Evolutionary conservation across 2,888 invertebrate species (phyloP), one percentile per base, ranked within the genome.

Genomic region (Orthosia cruda): DNA sequence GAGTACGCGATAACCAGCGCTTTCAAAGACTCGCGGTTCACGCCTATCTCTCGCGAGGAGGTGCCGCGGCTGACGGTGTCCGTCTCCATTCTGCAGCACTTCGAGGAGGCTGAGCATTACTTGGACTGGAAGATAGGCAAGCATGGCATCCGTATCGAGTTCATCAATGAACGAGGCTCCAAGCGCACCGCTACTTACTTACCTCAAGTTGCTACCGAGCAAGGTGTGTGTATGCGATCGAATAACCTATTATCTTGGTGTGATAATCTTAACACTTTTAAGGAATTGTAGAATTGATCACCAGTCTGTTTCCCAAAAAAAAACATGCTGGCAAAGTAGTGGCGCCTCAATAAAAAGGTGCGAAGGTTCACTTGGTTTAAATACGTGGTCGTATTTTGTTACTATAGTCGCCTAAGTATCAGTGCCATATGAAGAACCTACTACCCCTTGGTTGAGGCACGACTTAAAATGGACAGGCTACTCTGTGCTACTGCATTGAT

Each of bases 1-100:
- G 99, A 99, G 96, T 99, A 99, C 96, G 99, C 99, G 70, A 98
- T 99, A 90, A 99, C 99, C 86, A 99, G 99, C 97, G 99, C 99
- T 84, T 98, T 99, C 92, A 99, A 99, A 94, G 99, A 99, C 97
- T 99, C 99, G 49, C 98, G 99, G 52, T 99, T 99, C 97, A 98
- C 98, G 88, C 99, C 99, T 9, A 99, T 99, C 85, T 98, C 98
- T 15, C 97, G 98, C 81, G 99, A 99, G 69, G 99, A 99, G 96
- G 98, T 99, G 89, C 98, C 99, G 1, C 98, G 98, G 89, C 97
- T 99, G 85, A 98, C 99, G 84, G 99, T 99, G 65, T 99, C 99
- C 40, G 99, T 99, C 83, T 99, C 99, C 52, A 98, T 99, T 91
- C 97, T 99, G 88, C 98, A 99, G 93, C 97, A 99, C 94, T 99